These are phyloP conservation scores for Pycnonotus jocosus DNA, from an alignment of 2,113 vertebrate species.

Conservation along the genomic window DNA sequence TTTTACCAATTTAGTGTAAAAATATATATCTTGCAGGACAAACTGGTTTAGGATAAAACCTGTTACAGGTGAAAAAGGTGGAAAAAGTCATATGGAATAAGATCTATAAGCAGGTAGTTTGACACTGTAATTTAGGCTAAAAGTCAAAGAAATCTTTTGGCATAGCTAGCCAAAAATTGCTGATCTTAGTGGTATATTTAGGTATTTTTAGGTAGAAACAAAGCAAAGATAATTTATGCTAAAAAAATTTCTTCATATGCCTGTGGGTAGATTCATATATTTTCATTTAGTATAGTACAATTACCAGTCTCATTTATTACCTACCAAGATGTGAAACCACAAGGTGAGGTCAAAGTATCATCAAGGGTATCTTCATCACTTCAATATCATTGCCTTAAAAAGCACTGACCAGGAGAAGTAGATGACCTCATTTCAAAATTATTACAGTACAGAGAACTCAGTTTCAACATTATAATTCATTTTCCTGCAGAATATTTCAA, in stretches of 20 bases:
- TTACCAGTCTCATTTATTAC: slow-evolving; percentile 88
- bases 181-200: not conserved
- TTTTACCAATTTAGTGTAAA: not conserved
- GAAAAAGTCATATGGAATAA: not conserved
- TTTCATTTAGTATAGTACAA: slow-evolving; percentile 82
- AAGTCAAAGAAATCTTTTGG: not conserved
- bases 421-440: slow-evolving; percentile 87
- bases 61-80: not conserved
- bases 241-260: not conserved
- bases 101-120: not conserved
- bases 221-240: not conserved
- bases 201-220: not conserved
- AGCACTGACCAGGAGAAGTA: slow-evolving; percentile 83
- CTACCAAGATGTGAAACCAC: slow-evolving; percentile 79
- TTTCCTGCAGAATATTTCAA: slow-evolving; percentile 82
- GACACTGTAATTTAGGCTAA: not conserved
- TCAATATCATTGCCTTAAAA: slow-evolving; percentile 91
- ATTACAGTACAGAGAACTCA: slow-evolving; percentile 85
- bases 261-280: slow-evolving; percentile 70
- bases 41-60: not conserved
- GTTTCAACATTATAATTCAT: slow-evolving; percentile 89
- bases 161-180: not conserved
- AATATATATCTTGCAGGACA: not conserved
- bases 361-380: slow-evolving; percentile 88
- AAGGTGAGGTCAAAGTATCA: slow-evolving; percentile 82